Conservation (phyloP, 37 sponge, comb jelly and placozoan species). For the Corticium candelabrum region DNA sequence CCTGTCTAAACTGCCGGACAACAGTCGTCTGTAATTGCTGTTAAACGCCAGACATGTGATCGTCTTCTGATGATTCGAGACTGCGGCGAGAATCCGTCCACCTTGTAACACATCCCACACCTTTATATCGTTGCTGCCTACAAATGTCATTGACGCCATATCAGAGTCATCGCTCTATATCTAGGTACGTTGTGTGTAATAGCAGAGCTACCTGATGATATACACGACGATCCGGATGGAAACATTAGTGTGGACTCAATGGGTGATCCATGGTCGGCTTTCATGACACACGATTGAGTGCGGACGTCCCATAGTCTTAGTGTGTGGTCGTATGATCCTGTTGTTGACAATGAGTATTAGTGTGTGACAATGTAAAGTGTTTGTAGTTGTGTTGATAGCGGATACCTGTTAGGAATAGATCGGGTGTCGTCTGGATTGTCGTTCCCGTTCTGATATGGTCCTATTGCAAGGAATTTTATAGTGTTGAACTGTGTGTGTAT, state of each 20-base stretch:
- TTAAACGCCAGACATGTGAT: constrained; percentile 74
- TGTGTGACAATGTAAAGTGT: too few species aligned
- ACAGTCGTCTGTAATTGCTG: constrained; percentile 45
- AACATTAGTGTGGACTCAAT: constrained; percentile 77
- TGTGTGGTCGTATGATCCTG: constrained; percentile 92
- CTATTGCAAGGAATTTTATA: constrained; percentile 2
- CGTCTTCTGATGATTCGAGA: constrained; percentile 98
- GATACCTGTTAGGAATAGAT: constrained; percentile 35
- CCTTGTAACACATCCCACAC: constrained; percentile 89
- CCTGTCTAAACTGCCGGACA: constrained; percentile 84
- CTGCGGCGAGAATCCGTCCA: constrained; percentile 33
- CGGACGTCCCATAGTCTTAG: constrained; percentile 78
- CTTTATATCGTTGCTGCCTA: constrained; percentile 58
- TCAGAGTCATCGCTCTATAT: too few species aligned
- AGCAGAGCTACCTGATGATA: constrained; percentile 51
- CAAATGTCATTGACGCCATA: neutral
- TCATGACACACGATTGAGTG: constrained; percentile 14
- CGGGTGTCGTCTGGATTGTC: constrained; percentile 14
- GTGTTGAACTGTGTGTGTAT: too few species aligned
- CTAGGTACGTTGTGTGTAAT: neutral
- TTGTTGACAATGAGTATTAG: too few species aligned
- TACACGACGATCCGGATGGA: constrained; percentile 61
- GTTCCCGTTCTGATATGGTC: constrained; percentile 57
- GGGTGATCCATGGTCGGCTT: constrained; percentile 78
- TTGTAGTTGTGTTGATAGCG: too few species aligned